A percentile compares a stretch with the other conserved stretches of the same genome.
These are phyloP conservation scores for Epistrophe eligans DNA, from an alignment of 2,888 invertebrate genomes.

Conservation along the genomic window DNA sequence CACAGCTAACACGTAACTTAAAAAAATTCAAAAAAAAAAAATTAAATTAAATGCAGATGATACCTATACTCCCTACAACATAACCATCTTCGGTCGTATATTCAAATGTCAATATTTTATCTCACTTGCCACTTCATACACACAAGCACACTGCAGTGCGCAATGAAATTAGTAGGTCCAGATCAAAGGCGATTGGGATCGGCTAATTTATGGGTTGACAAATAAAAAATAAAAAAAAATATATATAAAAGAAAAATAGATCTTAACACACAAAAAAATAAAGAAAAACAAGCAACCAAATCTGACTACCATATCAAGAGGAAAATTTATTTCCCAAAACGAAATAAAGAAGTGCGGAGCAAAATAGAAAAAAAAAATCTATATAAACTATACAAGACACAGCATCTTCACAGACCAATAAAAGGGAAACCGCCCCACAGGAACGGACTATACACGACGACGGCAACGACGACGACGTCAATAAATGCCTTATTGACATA, in stretches of 20 bases:
- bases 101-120: constrained; percentile 71
- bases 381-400: constrained; percentile 60
- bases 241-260: constrained; percentile 58
- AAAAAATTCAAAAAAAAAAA: constrained; percentile 1
- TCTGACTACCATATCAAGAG: constrained; percentile 75
- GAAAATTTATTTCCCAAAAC: constrained; percentile 75
- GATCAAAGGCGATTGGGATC: constrained; percentile 75
- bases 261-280: constrained; percentile 60
- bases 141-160: constrained; percentile 55
- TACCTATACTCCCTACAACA: not conserved
- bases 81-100: constrained; percentile 48
- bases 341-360: constrained; percentile 63
- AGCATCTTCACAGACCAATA: constrained; percentile 49
- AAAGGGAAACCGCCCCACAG: constrained; percentile 72
- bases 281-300: constrained; percentile 76
- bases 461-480: constrained; percentile 66
- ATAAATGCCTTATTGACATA: constrained; percentile 74
- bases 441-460: constrained; percentile 30
- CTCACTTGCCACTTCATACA: constrained; percentile 72
- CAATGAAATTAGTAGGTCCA: constrained; percentile 75
- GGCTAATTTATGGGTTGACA: constrained; percentile 74
- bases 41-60: constrained; percentile 51
- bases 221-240: constrained; percentile 58
- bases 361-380: constrained; percentile 35
- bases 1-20: constrained; percentile 9